Percentiles rank a stretch among this genome's conserved stretches.
These are phyloP conservation scores for Campoplex nolae DNA, from an alignment of 2,888 invertebrate species.

Conservation along the genomic window DNA sequence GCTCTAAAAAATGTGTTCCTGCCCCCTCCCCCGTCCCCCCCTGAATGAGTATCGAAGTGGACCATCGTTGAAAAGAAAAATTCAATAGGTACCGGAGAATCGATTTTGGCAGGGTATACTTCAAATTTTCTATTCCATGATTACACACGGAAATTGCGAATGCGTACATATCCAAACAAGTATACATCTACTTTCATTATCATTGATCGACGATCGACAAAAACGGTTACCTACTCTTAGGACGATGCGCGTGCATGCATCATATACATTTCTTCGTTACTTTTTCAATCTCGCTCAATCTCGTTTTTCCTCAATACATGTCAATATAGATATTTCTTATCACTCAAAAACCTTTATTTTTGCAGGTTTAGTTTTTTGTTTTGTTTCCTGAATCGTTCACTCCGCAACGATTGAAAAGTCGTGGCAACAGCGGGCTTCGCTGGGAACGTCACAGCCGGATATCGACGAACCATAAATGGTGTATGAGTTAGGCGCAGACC, in stretches of 20 bases:
- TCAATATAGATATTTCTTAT: slow-evolving; percentile 42
- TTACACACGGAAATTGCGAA: not conserved
- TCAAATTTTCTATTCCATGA: too few relatives aligned
- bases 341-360: slow-evolving; percentile 12
- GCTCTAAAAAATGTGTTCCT: not conserved
- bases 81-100: not conserved
- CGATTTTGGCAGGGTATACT: not conserved
- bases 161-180: not conserved
- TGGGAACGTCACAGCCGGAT: slow-evolving; percentile 56
- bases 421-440: slow-evolving; percentile 39
- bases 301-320: not conserved
- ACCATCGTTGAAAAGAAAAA: not conserved
- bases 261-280: slow-evolving; percentile 29
- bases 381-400: slow-evolving; percentile 46
- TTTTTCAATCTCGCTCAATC: slow-evolving; percentile 18
- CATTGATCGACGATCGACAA: slow-evolving; percentile 16
- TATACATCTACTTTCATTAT: not conserved
- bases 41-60: not conserved
- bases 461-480: slow-evolving; percentile 57
- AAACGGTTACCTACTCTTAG: slow-evolving; percentile 8
- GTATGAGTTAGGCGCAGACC: slow-evolving; percentile 17
- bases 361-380: slow-evolving; percentile 27
- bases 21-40: too few relatives aligned
- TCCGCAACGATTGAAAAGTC: slow-evolving; percentile 63
- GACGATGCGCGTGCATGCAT: not conserved